Base-by-base conservation (phyloP, 2,888 invertebrate species). In the Eilema griseolum region DNA sequence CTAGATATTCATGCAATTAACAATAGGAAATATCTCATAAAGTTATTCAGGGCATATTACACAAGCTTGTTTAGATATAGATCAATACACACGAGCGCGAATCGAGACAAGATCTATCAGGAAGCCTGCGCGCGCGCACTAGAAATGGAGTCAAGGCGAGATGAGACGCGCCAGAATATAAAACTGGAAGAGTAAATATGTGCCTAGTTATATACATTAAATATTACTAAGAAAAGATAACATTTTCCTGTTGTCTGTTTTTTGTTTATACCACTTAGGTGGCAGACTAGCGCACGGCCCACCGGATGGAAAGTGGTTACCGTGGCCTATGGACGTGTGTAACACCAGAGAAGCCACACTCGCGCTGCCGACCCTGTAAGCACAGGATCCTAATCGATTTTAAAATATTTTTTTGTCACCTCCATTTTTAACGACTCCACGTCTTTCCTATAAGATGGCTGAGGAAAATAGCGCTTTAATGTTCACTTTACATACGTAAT, bases 401-500 rank as follows among this genome's bases (percentile, higher is more conserved):
- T n/a, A n/a, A n/a, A n/a, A n/a, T n/a, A n/a, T 52, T 28, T 64
- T 20, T 11, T 12, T 37, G 33, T 37, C 89, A 69, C 69, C 71
- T 88, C 86, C 72, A 71, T 65, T 31, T 20, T 83, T 84, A 67
- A 63, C 72, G 67, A 61, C 75, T 88, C 81, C n/a, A 65, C 61
- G 85, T 71, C 64, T 64, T 63, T 71, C 72, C 76, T 87, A 77
- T 86, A 87, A 88, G 86, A 87, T 84, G 70, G 75, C 72, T 66
- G 84, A 90, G 88, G 88, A 89, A 89, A 90, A 90, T 87, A 85
- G 81, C 83, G 74, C 26, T 84, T 83, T 83, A 84, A 86, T 82
- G 80, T 84, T 83, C 80, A 74, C 73, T 75, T 84, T 83, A 83
- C 80, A 86, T 88, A 86, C 83, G 82, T 85, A 88, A 87, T 77